Conservation (phyloP, 2,113 vertebrate species). For the Semicossyphus pulcher region DNA sequence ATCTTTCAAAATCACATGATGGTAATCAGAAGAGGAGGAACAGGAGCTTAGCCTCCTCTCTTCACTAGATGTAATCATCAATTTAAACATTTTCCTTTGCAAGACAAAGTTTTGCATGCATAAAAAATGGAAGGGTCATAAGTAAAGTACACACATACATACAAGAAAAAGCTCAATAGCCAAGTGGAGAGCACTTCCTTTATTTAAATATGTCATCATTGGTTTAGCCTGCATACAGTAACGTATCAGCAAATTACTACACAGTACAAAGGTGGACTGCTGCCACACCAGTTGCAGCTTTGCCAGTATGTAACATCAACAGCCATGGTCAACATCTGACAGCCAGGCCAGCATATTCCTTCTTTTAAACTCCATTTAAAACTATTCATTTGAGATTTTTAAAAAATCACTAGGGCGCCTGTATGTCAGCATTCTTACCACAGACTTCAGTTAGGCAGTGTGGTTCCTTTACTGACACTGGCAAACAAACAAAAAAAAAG, state of each 20-base stretch:
- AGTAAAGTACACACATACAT: too few relatives aligned
- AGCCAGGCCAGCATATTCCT: conserved; percentile 50
- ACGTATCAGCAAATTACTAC: conserved; percentile 75
- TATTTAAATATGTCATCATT: conserved; percentile 77
- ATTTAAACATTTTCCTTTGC: too few relatives aligned
- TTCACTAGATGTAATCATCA: too few relatives aligned
- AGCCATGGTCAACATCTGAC: conserved; percentile 63
- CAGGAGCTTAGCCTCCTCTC: too few relatives aligned
- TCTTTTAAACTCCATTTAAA: conserved; percentile 75
- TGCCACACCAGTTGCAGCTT: conserved; percentile 54
- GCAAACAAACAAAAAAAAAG: conserved; percentile 32
- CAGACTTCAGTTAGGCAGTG: conserved; percentile 55
- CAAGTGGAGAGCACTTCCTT: conserved; percentile 78
- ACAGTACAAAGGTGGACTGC: conserved; percentile 70
- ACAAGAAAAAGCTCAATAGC: conserved; percentile 18
- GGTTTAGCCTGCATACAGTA: conserved; percentile 73
- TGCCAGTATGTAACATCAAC: conserved; percentile 61
- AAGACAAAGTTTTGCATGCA: too few relatives aligned
- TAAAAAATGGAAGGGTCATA: too few relatives aligned
- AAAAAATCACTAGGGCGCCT: conserved; percentile 66
- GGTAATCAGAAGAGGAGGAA: too few relatives aligned
- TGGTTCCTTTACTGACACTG: conserved; percentile 47
- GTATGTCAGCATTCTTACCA: conserved; percentile 34
- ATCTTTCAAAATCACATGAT: too few relatives aligned
- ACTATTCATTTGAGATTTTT: conserved; percentile 65